Evolutionary conservation across 2,888 invertebrate genomes (phyloP).

Genomic region (Tenthredo notha): DNA sequence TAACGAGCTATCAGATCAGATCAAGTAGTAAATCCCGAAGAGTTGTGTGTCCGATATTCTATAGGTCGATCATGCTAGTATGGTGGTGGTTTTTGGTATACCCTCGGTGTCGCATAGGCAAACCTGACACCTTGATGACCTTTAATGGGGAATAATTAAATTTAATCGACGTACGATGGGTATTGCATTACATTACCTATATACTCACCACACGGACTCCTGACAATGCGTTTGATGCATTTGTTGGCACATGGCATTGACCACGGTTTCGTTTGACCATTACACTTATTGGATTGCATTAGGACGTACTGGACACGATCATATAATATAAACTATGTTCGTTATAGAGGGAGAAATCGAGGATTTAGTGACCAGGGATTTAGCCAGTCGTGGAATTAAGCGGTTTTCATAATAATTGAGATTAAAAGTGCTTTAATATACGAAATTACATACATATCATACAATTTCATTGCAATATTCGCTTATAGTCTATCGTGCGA

Average conservation of each 20-base stretch:
- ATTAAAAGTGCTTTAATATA: constrained; percentile 49
- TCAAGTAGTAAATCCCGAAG: neutral
- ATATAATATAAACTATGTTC: neutral
- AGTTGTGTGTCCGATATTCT: neutral
- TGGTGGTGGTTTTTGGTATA: neutral
- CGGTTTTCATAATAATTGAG: neutral
- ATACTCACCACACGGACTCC: constrained; percentile 61
- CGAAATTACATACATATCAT: constrained; percentile 49
- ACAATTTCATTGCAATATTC: constrained; percentile 49
- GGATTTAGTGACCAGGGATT: neutral
- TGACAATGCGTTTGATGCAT: constrained; percentile 67
- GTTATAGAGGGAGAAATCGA: neutral
- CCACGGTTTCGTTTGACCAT: constrained; percentile 33
- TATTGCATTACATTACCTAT: constrained; percentile 51
- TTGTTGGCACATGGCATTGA: neutral
- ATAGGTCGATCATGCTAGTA: neutral
- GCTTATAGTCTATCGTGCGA: constrained; percentile 23
- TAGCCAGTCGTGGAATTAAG: neutral
- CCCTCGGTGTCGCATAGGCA: constrained; percentile 37
- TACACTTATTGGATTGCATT: constrained; percentile 26
- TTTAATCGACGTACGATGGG: constrained; percentile 69
- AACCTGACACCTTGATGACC: constrained; percentile 78
- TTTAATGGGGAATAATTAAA: constrained; percentile 75
- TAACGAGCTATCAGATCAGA: constrained; percentile 24
- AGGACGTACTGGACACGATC: neutral